A percentile compares a stretch with the other conserved stretches of the same genome.
Conservation (phyloP, 64 coral and sea anemone species). For the Montipora sp. region DNA sequence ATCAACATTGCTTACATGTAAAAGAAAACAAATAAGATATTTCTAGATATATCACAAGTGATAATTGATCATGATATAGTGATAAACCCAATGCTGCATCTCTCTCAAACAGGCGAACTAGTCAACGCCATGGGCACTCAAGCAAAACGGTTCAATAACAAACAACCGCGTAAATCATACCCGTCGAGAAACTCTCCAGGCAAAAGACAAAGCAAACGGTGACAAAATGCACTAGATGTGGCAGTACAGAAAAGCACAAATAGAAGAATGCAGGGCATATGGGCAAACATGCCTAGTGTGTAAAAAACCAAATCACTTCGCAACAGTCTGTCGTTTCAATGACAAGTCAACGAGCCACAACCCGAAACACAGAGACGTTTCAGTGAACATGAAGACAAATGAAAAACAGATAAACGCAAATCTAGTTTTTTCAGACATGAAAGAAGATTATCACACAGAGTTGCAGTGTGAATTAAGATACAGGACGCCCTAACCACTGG, state of each 20-base stretch:
- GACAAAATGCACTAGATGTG: constrained; percentile 30
- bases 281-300: constrained; percentile 46
- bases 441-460: constrained; percentile 6
- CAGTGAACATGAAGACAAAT: constrained; percentile 43
- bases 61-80: too few relatives aligned
- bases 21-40: too few relatives aligned
- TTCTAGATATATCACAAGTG: too few relatives aligned
- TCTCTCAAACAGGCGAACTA: neutral
- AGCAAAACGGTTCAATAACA: neutral
- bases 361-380: neutral
- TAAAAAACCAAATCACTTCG: constrained; percentile 49
- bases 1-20: too few relatives aligned
- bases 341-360: constrained; percentile 4
- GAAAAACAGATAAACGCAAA: constrained; percentile 48
- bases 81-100: neutral
- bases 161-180: neutral
- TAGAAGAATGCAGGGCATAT: constrained; percentile 37
- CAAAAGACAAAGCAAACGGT: constrained; percentile 5
- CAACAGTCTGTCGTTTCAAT: constrained; percentile 34
- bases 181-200: neutral
- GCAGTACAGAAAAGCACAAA: neutral
- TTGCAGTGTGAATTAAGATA: constrained; percentile 33
- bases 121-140: constrained; percentile 11
- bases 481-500: too few relatives aligned
- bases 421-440: constrained; percentile 23